Conservation (phyloP, 1,140 invertebrate species). For the Drosophila jambulina region DNA sequence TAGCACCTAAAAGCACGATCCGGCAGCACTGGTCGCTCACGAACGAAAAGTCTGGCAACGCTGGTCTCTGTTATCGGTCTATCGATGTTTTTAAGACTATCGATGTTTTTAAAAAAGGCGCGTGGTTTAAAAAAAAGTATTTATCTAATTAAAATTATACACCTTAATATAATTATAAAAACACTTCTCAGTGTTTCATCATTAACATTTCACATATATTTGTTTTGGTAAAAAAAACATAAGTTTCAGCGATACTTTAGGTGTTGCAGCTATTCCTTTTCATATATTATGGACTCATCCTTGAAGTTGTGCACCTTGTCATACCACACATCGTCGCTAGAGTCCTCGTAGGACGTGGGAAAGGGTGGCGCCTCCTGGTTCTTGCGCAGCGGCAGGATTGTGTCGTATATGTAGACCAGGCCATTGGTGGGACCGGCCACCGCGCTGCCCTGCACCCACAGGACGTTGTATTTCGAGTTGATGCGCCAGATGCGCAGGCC, state of each 20-base stretch:
- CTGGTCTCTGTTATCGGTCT: too few species aligned
- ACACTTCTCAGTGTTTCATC: background rate
- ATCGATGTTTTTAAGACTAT: too few species aligned
- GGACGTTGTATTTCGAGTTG: slow-evolving; percentile 96
- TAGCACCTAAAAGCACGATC: too few species aligned
- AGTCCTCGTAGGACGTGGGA: slow-evolving; percentile 91
- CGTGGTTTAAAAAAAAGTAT: background rate
- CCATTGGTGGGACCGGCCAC: slow-evolving; percentile 93
- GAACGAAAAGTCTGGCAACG: too few species aligned
- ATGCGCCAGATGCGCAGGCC: slow-evolving; percentile 95
- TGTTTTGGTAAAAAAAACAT: slow-evolving; percentile 15
- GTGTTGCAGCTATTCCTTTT: slow-evolving; percentile 59
- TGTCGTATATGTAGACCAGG: slow-evolving; percentile 94
- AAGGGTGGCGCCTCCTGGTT: slow-evolving; percentile 89
- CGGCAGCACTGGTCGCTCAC: too few species aligned
- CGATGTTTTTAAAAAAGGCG: background rate
- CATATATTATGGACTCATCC: slow-evolving; percentile 72
- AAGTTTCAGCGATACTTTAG: slow-evolving; percentile 10
- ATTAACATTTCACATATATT: slow-evolving; percentile 16
- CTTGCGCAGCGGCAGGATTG: slow-evolving; percentile 88
- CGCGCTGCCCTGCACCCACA: slow-evolving; percentile 93
- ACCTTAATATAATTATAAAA: background rate
- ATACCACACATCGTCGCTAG: slow-evolving; percentile 85
- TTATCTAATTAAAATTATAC: background rate
- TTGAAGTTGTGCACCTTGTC: slow-evolving; percentile 80